phyloP scores from a whole-genome alignment of 1,140 invertebrate species.

The Solen grandis region DNA sequence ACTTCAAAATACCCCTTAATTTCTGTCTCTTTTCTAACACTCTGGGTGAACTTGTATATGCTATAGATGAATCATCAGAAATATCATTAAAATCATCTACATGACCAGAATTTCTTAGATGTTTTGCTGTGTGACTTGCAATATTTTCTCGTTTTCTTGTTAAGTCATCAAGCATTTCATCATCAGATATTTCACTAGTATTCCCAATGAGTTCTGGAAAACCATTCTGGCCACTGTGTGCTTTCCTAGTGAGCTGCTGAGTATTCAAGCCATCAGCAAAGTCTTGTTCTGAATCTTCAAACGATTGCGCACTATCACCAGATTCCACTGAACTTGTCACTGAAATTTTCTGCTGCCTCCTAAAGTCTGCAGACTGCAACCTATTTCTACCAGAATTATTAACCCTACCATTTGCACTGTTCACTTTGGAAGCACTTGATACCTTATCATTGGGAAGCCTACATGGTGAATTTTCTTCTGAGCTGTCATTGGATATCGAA shows the following conservation, averaged over 20 bases:
- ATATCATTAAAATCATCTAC: too few relatives aligned
- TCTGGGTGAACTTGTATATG: conserved; percentile 43
- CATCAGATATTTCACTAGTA: background rate
- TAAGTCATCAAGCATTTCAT: background rate
- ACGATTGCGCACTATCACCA: background rate
- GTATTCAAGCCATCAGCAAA: too few relatives aligned
- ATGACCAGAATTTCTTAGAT: background rate
- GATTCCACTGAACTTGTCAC: background rate
- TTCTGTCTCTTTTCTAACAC: conserved; percentile 44
- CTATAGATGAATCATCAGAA: too few relatives aligned
- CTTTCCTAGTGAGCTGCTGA: too few relatives aligned
- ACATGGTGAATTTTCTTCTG: too few relatives aligned
- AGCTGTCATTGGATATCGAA: background rate
- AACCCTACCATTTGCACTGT: too few relatives aligned
- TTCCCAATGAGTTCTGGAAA: background rate
- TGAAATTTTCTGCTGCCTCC: conserved; percentile 24
- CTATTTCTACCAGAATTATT: too few relatives aligned
- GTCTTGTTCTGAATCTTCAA: too few relatives aligned
- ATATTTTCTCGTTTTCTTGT: background rate
- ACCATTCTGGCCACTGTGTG: too few relatives aligned
- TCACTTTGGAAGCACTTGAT: too few relatives aligned
- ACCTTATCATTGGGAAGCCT: background rate
- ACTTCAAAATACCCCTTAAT: conserved; percentile 45
- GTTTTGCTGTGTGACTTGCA: background rate
- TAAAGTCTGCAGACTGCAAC: conserved; percentile 29